phyloP scores from a whole-genome alignment of 1,140 invertebrate species.

The Pararge aegeria region DNA sequence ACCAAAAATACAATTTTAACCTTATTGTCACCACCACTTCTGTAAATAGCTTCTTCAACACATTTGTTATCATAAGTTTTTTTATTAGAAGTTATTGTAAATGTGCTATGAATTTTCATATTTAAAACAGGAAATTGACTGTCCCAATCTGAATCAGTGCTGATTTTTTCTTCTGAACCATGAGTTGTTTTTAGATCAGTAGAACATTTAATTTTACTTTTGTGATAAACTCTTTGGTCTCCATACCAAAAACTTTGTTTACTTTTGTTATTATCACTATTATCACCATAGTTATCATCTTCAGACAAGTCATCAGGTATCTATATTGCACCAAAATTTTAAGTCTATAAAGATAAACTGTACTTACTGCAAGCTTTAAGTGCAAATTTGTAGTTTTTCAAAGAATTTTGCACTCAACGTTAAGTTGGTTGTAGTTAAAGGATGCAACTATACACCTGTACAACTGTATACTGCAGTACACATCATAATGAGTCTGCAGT shows the following conservation, averaged over 20 bases:
- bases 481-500: too few relatives aligned
- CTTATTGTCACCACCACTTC: slow-evolving; percentile 70
- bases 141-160: slow-evolving; percentile 67
- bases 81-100: slow-evolving; percentile 60
- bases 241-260: slow-evolving; percentile 57
- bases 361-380: too few relatives aligned
- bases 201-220: slow-evolving; percentile 48
- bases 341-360: neutral
- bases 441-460: too few relatives aligned
- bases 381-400: too few relatives aligned
- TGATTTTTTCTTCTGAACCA: slow-evolving; percentile 63
- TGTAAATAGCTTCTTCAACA: slow-evolving; percentile 47
- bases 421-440: too few relatives aligned
- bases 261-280: slow-evolving; percentile 47
- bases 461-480: too few relatives aligned
- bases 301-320: slow-evolving; percentile 53
- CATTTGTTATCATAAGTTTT: slow-evolving; percentile 52
- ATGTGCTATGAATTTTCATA: slow-evolving; percentile 66
- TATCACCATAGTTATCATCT: slow-evolving; percentile 58
- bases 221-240: slow-evolving; percentile 64
- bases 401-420: too few relatives aligned
- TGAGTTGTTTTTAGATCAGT: slow-evolving; percentile 42
- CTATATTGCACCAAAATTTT: slow-evolving; percentile 12
- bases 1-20: slow-evolving; percentile 33
- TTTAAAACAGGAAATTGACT: slow-evolving; percentile 64